Evolutionary conservation across 2,113 vertebrate genomes (phyloP), one percentile per base, ranked within the genome.

Genomic region (Potamarius usumacintae): DNA sequence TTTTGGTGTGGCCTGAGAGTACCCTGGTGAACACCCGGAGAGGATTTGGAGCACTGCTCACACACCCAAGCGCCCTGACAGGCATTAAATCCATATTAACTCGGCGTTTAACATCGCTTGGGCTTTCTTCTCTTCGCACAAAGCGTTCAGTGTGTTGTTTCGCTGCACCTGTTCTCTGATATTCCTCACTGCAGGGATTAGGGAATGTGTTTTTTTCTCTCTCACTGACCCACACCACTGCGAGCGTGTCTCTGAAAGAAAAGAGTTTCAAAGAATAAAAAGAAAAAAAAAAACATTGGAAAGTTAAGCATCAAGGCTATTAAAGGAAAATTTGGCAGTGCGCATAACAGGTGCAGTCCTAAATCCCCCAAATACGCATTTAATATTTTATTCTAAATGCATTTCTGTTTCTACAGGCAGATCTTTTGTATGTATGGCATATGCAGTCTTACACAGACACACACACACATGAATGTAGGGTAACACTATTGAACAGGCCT

Each of bases 71-170:
- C 92, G 91, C 89, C 72, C 91, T 95, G 95, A 96, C 95, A 95
- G 95, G 95, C 94, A 96, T 96, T 96, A 96, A 95, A 96, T 96
- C 88, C 94, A 96, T 95, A 96, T 96, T 96, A 96, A 96, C 95
- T 95, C 93, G 93, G 94, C 95, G 94, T 96, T 96, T 95, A 95
- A 96, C 95, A 95, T 93, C 93, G 90, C 91, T 90, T 92, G 93
- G 92, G 91, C 93, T 93, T 88, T 87, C 69, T 87, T 94, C 90
- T 79, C 79, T 42, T 88, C 53, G 76, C 91, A 95, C 94, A 94
- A 95, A 95, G 94, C 91, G 88, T 92, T 92, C 91, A 90, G 93
- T 93, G 86, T 91, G 91, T 92, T 69, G 89, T 93, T 92, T 90
- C 89, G 89, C 90, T 94, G 94, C 95, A 95, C 94, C 95, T 95